These are phyloP conservation scores for Calliphora vomitoria DNA, from an alignment of 2,888 invertebrate genomes.

Conservation along the genomic window DNA sequence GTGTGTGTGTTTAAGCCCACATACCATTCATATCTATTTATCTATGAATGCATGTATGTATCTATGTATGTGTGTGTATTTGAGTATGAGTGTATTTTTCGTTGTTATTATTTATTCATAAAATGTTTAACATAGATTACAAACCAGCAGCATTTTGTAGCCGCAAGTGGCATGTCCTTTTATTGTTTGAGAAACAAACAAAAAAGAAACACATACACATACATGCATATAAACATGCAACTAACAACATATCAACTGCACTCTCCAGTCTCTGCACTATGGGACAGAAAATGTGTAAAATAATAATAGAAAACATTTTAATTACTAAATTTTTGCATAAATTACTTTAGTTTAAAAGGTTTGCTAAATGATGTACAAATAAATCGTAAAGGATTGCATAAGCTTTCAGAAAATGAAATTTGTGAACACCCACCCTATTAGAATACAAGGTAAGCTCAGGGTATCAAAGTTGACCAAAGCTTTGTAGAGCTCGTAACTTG, in stretches of 20 bases:
- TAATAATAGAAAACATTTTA: too few relatives aligned
- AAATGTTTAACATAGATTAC: conserved; percentile 74
- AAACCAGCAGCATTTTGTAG: conserved; percentile 73
- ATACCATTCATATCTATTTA: conserved; percentile 1
- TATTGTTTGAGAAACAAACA: conserved; percentile 67
- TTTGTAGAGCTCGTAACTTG: too few relatives aligned
- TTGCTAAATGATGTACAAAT: too few relatives aligned
- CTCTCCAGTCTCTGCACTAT: conserved; percentile 41
- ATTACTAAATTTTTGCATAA: too few relatives aligned
- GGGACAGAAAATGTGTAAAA: background rate
- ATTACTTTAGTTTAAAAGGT: too few relatives aligned
- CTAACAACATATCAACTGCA: conserved; percentile 47
- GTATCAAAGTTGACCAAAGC: too few relatives aligned
- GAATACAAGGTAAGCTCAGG: too few relatives aligned
- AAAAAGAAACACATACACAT: conserved; percentile 30
- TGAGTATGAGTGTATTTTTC: conserved; percentile 56
- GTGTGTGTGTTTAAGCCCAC: background rate
- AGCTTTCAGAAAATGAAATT: too few relatives aligned
- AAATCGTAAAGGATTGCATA: too few relatives aligned
- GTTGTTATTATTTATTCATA: conserved; percentile 74
- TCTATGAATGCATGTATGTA: conserved; percentile 1
- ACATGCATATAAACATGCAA: conserved; percentile 33
- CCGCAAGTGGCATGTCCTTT: conserved; percentile 75
- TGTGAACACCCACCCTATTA: too few relatives aligned
- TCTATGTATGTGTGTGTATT: conserved; percentile 19